A percentile compares a stretch with the other conserved stretches of the same genome.
These are phyloP conservation scores for Drosophila triauraria DNA, from an alignment of 1,140 invertebrate species.

Conservation along the genomic window DNA sequence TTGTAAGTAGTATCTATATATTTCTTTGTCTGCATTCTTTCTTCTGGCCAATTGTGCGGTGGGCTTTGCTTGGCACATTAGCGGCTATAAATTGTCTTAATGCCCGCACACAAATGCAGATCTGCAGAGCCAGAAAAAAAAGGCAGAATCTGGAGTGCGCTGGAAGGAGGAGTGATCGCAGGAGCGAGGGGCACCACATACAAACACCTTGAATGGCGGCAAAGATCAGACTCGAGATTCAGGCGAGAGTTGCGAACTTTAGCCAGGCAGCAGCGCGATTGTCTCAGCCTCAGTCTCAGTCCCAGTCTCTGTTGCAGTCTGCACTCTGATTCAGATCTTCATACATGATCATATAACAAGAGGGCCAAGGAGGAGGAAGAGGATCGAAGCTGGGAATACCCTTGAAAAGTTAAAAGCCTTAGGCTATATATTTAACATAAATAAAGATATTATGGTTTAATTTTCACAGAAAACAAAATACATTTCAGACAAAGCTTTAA, in stretches of 20 bases:
- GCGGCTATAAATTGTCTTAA: slow-evolving; percentile 84
- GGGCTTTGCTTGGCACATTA: slow-evolving; percentile 82
- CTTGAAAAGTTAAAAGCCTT: not conserved
- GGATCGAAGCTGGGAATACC: slow-evolving; percentile 6
- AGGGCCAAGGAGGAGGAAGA: slow-evolving; percentile 1
- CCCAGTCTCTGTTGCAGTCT: slow-evolving; percentile 44
- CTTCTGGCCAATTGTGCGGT: slow-evolving; percentile 73
- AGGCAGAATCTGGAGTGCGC: not conserved
- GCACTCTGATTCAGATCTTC: slow-evolving; percentile 72
- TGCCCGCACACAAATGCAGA: slow-evolving; percentile 54
- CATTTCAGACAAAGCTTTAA: too few relatives aligned
- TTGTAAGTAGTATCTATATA: not conserved
- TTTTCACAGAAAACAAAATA: too few relatives aligned
- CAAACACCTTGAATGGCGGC: slow-evolving; percentile 80
- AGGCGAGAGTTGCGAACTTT: slow-evolving; percentile 55
- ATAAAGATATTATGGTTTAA: too few relatives aligned
- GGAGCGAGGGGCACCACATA: slow-evolving; percentile 29
- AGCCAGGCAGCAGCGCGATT: slow-evolving; percentile 48
- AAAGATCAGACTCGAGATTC: slow-evolving; percentile 76
- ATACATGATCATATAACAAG: slow-evolving; percentile 71
- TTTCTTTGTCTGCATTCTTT: slow-evolving; percentile 2
- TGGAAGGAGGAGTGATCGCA: slow-evolving; percentile 6
- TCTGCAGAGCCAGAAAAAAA: slow-evolving; percentile 15
- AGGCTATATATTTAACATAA: too few relatives aligned
- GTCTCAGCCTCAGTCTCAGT: slow-evolving; percentile 48